Conservation (phyloP, 2,888 invertebrate species). For the Sialis lutaria region DNA sequence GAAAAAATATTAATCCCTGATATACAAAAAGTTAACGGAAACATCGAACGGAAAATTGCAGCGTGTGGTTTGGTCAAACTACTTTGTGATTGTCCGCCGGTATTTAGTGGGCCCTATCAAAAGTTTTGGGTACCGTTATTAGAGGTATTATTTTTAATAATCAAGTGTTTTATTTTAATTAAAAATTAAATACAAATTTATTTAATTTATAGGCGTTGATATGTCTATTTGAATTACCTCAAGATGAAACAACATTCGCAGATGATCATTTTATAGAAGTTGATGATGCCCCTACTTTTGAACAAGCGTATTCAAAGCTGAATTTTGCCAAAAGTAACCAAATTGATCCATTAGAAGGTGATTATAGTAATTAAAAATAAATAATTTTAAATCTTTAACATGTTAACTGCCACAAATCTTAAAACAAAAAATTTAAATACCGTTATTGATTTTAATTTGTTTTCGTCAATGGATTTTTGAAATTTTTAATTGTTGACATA, state of each 20-base stretch:
- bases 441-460: too few species aligned
- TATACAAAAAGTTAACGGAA: slow-evolving; percentile 69
- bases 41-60: slow-evolving; percentile 74
- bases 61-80: slow-evolving; percentile 79
- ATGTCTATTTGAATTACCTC: slow-evolving; percentile 75
- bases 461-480: too few species aligned
- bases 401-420: too few species aligned
- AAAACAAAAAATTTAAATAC: too few species aligned
- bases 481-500: too few species aligned
- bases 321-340: slow-evolving; percentile 63
- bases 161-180: not conserved
- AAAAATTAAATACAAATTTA: not conserved
- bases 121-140: slow-evolving; percentile 40
- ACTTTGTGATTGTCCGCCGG: slow-evolving; percentile 55
- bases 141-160: slow-evolving; percentile 22
- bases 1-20: slow-evolving; percentile 78
- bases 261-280: slow-evolving; percentile 83
- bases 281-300: slow-evolving; percentile 73
- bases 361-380: slow-evolving; percentile 5
- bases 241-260: slow-evolving; percentile 57
- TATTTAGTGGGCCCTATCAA: slow-evolving; percentile 49
- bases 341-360: slow-evolving; percentile 58
- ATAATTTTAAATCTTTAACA: slow-evolving; percentile 1
- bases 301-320: slow-evolving; percentile 75
- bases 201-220: slow-evolving; percentile 47